Evolutionary conservation across 2,113 vertebrate species (phyloP).

Genomic region (Antennarius striatus): DNA sequence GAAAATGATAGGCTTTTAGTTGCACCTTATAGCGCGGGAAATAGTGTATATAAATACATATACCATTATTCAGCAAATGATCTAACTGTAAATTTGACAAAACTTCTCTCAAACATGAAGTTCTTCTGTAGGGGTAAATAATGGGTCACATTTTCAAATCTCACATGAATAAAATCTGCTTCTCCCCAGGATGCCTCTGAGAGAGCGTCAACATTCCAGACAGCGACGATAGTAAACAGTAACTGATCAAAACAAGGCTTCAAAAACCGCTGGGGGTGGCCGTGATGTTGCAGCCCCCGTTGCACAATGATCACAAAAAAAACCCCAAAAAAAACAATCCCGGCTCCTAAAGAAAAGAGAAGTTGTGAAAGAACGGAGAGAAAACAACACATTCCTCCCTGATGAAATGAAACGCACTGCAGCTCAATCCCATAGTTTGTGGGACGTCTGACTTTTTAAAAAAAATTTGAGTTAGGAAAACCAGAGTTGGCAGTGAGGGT

Average conservation of each 20-base stretch:
- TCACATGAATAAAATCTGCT: not conserved
- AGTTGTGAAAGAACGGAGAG: constrained; percentile 29
- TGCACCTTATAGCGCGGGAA: too few species aligned
- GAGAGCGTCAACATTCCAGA: constrained; percentile 2
- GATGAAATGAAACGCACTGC: constrained; percentile 37
- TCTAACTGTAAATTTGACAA: not conserved
- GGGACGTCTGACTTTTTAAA: constrained; percentile 22
- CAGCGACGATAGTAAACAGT: constrained; percentile 27
- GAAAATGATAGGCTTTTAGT: too few species aligned
- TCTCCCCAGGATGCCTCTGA: not conserved
- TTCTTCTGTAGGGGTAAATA: not conserved
- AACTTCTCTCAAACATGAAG: not conserved
- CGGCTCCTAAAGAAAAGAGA: constrained; percentile 21
- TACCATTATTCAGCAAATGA: not conserved
- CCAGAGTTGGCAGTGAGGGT: constrained; percentile 15
- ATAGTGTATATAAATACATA: too few species aligned
- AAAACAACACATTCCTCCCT: constrained; percentile 61
- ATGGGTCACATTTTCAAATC: not conserved
- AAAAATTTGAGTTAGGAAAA: constrained; percentile 18
- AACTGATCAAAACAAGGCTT: constrained; percentile 45
- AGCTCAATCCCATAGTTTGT: constrained; percentile 48
- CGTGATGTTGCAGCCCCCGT: constrained; percentile 10
- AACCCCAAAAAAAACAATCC: constrained; percentile 45
- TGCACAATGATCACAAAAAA: constrained; percentile 34
- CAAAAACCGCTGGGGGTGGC: constrained; percentile 40